Percentiles rank a stretch among this genome's conserved stretches.
Conservation (phyloP, 2,888 invertebrate genomes). For the Pristionchus mayeri region DNA sequence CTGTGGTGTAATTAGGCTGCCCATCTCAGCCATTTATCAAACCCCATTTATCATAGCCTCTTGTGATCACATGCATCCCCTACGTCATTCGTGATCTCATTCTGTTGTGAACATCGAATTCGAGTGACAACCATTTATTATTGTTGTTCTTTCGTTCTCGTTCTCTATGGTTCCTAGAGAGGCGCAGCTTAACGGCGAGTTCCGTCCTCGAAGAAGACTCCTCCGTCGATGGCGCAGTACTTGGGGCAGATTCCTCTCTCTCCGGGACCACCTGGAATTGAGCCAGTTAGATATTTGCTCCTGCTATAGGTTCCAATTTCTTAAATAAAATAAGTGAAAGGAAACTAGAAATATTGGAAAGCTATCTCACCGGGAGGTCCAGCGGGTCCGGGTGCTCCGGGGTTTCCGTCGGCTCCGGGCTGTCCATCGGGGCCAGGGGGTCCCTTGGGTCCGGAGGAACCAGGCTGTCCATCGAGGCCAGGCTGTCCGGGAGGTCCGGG, state of each 20-base stretch:
- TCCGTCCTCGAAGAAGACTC: conserved; percentile 69
- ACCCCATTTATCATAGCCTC: too few species aligned
- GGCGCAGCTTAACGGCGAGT: conserved; percentile 53
- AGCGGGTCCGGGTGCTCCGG: conserved; percentile 59
- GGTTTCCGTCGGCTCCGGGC: conserved; percentile 64
- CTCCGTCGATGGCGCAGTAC: conserved; percentile 68
- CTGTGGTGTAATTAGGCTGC: too few species aligned
- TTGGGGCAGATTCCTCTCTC: conserved; percentile 64
- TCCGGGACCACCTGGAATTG: conserved; percentile 40
- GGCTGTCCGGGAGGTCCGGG: conserved; percentile 65
- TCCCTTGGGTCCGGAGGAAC: conserved; percentile 64
- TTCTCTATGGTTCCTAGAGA: background rate
- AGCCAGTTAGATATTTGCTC: too few species aligned
- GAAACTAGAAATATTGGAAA: too few species aligned
- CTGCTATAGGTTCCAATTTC: too few species aligned
- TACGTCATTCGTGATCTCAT: background rate
- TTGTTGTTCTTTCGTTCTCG: background rate
- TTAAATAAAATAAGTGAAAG: too few species aligned
- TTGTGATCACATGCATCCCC: background rate
- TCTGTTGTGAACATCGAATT: background rate
- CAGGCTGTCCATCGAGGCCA: conserved; percentile 64
- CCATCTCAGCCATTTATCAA: too few species aligned
- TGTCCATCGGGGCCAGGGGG: conserved; percentile 64
- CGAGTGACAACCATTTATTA: conserved; percentile 38
- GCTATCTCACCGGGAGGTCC: conserved; percentile 50